Evolutionary conservation across 2,113 vertebrate genomes (phyloP).

Genomic region (Cryptotis parvus): DNA sequence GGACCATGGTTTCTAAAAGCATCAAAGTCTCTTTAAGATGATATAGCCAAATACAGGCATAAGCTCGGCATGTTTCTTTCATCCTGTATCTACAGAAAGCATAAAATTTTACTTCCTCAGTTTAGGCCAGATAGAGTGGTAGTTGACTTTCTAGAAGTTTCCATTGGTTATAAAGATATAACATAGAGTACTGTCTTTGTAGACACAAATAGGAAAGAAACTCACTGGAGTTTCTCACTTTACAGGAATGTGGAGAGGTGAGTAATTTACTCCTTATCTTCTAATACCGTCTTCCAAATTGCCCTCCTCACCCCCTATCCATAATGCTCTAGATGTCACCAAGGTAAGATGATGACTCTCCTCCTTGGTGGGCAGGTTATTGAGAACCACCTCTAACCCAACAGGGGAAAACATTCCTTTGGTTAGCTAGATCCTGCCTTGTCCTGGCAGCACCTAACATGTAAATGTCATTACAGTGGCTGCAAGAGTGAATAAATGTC

Average conservation of each 20-base stretch:
- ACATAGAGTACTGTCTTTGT: background rate
- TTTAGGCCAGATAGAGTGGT: background rate
- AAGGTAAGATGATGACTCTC: background rate
- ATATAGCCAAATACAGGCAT: background rate
- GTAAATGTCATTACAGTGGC: background rate
- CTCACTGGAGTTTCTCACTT: background rate
- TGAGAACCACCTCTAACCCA: background rate
- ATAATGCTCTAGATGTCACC: background rate
- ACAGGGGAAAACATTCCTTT: constrained; percentile 14
- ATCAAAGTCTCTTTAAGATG: background rate
- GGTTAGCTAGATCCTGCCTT: constrained; percentile 30
- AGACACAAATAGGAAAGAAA: background rate
- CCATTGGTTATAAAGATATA: background rate
- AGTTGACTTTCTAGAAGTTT: constrained; percentile 48
- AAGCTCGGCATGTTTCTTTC: background rate
- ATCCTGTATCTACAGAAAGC: constrained; percentile 34
- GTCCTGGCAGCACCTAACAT: background rate
- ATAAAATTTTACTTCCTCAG: constrained; percentile 47
- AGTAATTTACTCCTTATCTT: background rate
- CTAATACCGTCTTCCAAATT: background rate
- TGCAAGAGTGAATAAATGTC: no score
- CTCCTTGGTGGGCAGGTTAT: background rate
- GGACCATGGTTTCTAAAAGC: background rate
- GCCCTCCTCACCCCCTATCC: rapidly evolving
- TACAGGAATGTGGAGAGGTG: background rate